These are phyloP conservation scores for Pseudopodoces humilis DNA, from an alignment of 2,113 vertebrate genomes.

Conservation along the genomic window DNA sequence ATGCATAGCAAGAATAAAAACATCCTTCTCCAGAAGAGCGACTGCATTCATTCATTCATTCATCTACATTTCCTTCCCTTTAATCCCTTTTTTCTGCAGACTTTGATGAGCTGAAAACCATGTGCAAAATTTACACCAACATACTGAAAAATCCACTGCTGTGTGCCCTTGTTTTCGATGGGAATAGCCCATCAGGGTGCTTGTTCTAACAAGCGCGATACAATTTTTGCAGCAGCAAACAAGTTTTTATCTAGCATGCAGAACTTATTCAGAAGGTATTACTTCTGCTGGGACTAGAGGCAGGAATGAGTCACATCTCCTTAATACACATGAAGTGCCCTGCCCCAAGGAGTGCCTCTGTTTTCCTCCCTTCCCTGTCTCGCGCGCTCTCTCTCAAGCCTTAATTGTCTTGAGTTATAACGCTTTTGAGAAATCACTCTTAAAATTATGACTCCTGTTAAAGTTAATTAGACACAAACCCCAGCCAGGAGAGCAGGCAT, in stretches of 20 bases:
- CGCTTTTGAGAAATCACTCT: slow-evolving; percentile 60
- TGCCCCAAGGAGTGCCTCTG: slow-evolving; percentile 70
- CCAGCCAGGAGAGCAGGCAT: background rate
- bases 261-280: slow-evolving; percentile 63
- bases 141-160: background rate
- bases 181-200: slow-evolving; percentile 25
- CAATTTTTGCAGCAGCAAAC: slow-evolving; percentile 53
- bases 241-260: slow-evolving; percentile 63
- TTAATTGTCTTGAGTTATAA: slow-evolving; percentile 47
- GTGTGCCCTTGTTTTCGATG: background rate
- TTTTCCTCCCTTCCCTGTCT: slow-evolving; percentile 56
- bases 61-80: background rate
- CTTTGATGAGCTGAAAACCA: background rate
- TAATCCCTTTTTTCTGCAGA: background rate
- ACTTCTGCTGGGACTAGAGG: slow-evolving; percentile 48
- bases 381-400: slow-evolving; percentile 22
- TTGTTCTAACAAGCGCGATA: slow-evolving; percentile 59
- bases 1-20: background rate
- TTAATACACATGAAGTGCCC: slow-evolving; percentile 50
- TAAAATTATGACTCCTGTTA: slow-evolving; percentile 48
- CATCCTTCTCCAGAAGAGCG: background rate
- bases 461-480: slow-evolving; percentile 42
- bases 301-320: slow-evolving; percentile 67
- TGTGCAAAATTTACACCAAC: background rate
- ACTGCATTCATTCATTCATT: background rate